phyloP scores from a whole-genome alignment of 2,797 vertebrate genomes.

The Carapus acus region DNA sequence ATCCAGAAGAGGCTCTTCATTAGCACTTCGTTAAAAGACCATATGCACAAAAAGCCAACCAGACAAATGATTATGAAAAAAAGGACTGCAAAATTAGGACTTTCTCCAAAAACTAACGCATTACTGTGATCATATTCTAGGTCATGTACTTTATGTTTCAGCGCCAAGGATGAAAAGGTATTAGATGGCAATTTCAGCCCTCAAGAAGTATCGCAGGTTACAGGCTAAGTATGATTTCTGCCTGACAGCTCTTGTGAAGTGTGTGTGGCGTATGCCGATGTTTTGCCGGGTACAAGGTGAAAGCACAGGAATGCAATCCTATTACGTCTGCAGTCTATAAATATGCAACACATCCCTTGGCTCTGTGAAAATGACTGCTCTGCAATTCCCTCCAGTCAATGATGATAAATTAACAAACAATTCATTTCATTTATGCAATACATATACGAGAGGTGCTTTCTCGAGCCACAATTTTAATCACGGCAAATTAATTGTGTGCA shows the following conservation, averaged over 20 bases:
- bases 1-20: slow-evolving; percentile 37
- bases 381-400: slow-evolving; percentile 50
- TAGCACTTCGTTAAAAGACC: slow-evolving; percentile 30
- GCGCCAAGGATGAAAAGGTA: too few species aligned
- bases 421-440: slow-evolving; percentile 52
- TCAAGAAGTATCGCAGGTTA: too few species aligned
- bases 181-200: too few species aligned
- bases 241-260: neutral
- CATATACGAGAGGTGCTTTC: slow-evolving; percentile 33
- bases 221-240: too few species aligned
- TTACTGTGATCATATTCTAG: neutral
- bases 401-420: slow-evolving; percentile 64
- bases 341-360: slow-evolving; percentile 50
- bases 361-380: slow-evolving; percentile 46
- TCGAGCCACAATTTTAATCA: slow-evolving; percentile 57
- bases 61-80: slow-evolving; percentile 27
- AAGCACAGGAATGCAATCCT: slow-evolving; percentile 36
- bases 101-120: neutral
- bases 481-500: slow-evolving; percentile 54
- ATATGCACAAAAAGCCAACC: slow-evolving; percentile 34
- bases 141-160: neutral
- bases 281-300: slow-evolving; percentile 32
- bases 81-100: slow-evolving; percentile 1
- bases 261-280: slow-evolving; percentile 6
- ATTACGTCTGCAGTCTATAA: slow-evolving; percentile 47